phyloP scores from a whole-genome alignment of 2,797 vertebrate species.

The Myoxocephalus aenaeus region DNA sequence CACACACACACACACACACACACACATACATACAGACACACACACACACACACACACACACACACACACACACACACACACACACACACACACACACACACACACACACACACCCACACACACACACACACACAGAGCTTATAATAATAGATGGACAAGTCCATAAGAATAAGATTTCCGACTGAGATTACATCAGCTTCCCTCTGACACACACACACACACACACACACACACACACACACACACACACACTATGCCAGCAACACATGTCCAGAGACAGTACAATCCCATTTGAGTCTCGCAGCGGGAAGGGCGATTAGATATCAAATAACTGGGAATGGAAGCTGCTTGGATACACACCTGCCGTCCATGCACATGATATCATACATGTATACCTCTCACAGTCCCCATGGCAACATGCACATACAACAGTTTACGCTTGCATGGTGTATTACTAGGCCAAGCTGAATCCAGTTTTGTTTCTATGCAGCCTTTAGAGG shows the following conservation, averaged over 20 bases:
- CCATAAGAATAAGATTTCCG: slow-evolving; percentile 55
- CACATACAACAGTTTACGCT: background rate
- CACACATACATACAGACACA: background rate
- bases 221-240: background rate
- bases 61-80: background rate
- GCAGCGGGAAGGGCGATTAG: slow-evolving; percentile 30
- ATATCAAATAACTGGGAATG: slow-evolving; percentile 41
- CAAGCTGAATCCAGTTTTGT: background rate
- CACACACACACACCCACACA: background rate
- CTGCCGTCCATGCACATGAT: background rate
- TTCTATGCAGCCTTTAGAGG: background rate
- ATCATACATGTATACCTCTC: background rate
- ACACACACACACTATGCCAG: background rate
- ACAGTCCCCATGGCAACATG: background rate
- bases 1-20: slow-evolving; percentile 7
- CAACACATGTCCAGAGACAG: background rate
- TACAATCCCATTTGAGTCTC: slow-evolving; percentile 34
- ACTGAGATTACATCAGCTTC: slow-evolving; percentile 68
- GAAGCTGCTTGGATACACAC: background rate
- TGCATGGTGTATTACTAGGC: background rate
- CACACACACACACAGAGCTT: slow-evolving; percentile 16
- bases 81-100: background rate
- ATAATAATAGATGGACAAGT: slow-evolving; percentile 51
- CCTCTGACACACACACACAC: slow-evolving; percentile 7
- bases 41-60: background rate